Evolutionary conservation across 2,888 invertebrate genomes (phyloP), one percentile per base, ranked within the genome.

Genomic region (Leptura quadrifasciata): DNA sequence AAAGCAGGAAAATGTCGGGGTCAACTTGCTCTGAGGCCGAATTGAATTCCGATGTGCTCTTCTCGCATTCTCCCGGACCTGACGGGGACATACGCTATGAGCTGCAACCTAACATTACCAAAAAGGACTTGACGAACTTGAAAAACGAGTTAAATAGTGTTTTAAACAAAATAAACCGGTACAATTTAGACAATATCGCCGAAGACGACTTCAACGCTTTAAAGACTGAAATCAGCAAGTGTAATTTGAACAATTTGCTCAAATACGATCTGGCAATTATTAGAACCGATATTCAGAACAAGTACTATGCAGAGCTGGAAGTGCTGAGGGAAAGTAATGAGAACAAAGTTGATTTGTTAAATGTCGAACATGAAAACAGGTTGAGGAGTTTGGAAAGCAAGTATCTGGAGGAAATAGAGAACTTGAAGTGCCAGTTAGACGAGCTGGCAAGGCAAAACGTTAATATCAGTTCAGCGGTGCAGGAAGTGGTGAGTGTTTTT

Each of bases 1-100:
- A 93, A 64, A 93, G 93, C 20, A 91, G 92, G 76, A 92, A 92
- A 83, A 88, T 92, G 85, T 92, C 91, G 2, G 87, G 80, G 18
- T 88, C 88, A n/a, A 88, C 88, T 75, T 85, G 84, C 75, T 89
- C 88, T 8, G 89, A 89, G n/a, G 84, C 83, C 24, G 91, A 91
- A 73, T 77, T 91, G 5, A 88, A 89, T 0, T 89, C 90, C 1
- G 91, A 91, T 79, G 81, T 89, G 18, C 87, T 80, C 10, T 77
- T 82, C 17, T 77, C 80, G 5, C 73, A 82, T 24, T 67, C 80
- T 31, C 80, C 85, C 0, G 88, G 86, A 0, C 86, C 86, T 1
- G 86, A 85, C 10, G 88, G 87, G 0, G 88, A 87, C 72, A 78
- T 82, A 5, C 75, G 69, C 35, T 72, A 72, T 52, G 74, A 75